phyloP scores from a whole-genome alignment of 2,888 invertebrate genomes.

The Ophion costatus region DNA sequence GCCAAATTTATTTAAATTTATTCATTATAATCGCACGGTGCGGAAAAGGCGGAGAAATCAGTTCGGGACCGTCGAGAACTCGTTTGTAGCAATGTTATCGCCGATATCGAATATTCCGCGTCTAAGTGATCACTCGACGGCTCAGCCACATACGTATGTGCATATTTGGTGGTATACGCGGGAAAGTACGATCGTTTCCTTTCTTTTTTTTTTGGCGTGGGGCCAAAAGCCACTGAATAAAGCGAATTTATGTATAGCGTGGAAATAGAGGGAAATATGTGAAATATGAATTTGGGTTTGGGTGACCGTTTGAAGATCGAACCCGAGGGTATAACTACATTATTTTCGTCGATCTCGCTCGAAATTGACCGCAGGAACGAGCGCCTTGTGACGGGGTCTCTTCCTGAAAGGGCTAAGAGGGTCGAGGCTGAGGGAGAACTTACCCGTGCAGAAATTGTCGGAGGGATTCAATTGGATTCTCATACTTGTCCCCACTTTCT shows the following conservation, averaged over 20 bases:
- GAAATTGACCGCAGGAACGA: slow-evolving; percentile 31
- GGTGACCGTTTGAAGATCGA: slow-evolving; percentile 38
- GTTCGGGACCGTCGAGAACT: slow-evolving; percentile 20
- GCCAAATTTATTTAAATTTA: slow-evolving; percentile 38
- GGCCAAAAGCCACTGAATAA: slow-evolving; percentile 47
- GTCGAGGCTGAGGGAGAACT: slow-evolving; percentile 58
- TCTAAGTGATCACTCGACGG: slow-evolving; percentile 28
- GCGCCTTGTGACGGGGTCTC: slow-evolving; percentile 31
- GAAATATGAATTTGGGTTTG: slow-evolving; percentile 34
- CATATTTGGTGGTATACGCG: not conserved
- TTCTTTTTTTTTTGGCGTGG: slow-evolving; percentile 5
- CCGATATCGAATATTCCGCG: slow-evolving; percentile 26
- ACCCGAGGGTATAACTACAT: slow-evolving; percentile 25
- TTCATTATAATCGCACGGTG: slow-evolving; percentile 4
- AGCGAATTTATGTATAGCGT: slow-evolving; percentile 15
- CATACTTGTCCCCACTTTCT: too few relatives aligned
- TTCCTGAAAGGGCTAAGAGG: slow-evolving; percentile 6
- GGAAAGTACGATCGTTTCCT: not conserved
- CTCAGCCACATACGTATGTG: not conserved
- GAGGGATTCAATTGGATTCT: too few relatives aligned
- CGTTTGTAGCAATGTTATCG: slow-evolving; percentile 34
- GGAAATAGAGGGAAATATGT: slow-evolving; percentile 15
- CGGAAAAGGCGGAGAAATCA: not conserved
- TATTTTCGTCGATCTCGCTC: slow-evolving; percentile 15
- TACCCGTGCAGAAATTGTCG: not conserved